Percentiles rank a stretch among this genome's conserved stretches.
These are phyloP conservation scores for Callimorpha dominula DNA, from an alignment of 2,888 invertebrate species.

Conservation along the genomic window DNA sequence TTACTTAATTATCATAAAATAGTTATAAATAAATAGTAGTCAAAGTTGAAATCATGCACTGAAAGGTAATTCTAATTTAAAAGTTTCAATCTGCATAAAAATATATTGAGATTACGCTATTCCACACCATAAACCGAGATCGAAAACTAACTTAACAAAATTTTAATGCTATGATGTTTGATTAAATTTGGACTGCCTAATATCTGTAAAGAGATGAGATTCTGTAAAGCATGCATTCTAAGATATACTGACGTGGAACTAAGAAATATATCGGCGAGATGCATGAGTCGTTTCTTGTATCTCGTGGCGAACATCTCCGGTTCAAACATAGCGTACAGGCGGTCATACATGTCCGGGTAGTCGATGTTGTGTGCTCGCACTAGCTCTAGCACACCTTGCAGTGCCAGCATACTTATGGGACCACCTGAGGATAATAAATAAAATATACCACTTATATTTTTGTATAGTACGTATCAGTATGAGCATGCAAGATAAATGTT, in stretches of 20 bases:
- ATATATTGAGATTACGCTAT: no score
- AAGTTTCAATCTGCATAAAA: no score
- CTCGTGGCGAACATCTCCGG: conserved; percentile 96
- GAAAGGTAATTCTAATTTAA: no score
- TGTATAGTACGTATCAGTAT: no score
- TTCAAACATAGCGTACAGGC: conserved; percentile 97
- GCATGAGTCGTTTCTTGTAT: conserved; percentile 95
- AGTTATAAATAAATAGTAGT: no score
- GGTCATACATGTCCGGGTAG: conserved; percentile 97
- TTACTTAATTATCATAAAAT: no score
- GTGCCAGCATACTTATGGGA: conserved; percentile 94
- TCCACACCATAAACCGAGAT: no score
- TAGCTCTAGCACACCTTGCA: conserved; percentile 96
- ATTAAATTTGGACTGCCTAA: no score
- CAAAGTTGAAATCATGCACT: no score
- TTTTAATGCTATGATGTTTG: no score
- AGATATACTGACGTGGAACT: conserved; percentile 92
- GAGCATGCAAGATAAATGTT: neutral
- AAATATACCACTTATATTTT: neutral
- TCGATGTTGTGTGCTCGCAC: conserved; percentile 97
- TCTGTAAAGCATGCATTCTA: neutral
- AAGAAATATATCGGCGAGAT: conserved; percentile 95
- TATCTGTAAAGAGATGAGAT: no score
- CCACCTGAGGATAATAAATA: conserved; percentile 88
- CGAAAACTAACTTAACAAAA: no score